Base-by-base conservation (phyloP, 2,113 vertebrate genomes). In the Actenoides lindsayi region DNA sequence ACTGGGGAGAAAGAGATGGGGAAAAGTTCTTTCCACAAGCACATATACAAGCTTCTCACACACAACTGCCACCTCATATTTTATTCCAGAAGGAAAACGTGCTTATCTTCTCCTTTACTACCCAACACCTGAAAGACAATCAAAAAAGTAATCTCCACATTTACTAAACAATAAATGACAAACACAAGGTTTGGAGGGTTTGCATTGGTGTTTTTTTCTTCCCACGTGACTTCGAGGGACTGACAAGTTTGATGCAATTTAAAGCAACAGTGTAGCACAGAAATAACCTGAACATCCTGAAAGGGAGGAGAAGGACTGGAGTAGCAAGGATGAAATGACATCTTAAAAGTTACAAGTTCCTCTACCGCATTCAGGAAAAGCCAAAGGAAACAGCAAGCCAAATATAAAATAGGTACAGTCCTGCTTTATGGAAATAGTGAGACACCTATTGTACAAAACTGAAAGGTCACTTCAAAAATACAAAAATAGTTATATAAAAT, bases 371-470 rank as follows among this genome's bases (percentile, higher is more conserved):
- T 65, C 33, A 60, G 21, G 28, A 56, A 73, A 5, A 50, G 12
- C 37, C 39, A 70, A 86, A 83, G 68, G 41, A 69, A 87, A 68
- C 13, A 23, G 28, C 51, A 86, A 90, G 31, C 13, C 59, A 41
- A 48, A 24, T 35, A 60, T 54, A 59, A 85, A 95, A 63, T 8
- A 3, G 79, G 75, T 48, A 86, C 18, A 5, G 76, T 57, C 76
- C 86, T 5, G 1, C 59, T 53, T 69, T 53, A 65, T 79, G 65
- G 92, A 96, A 89, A 89, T 44, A 96, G 96, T 96, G 95, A 96
- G 96, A 96, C 96, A 96, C 95, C 96, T 96, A 96, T 95, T 89
- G 93, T 70, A 78, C 95, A 90, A 76, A 89, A 35, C 15, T 51
- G 90, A 96, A 92, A 94, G 80, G 76, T 87, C 83, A 73, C 64